These are phyloP conservation scores for Lepidurus packardi DNA, from an alignment of 1,140 invertebrate genomes.

Conservation along the genomic window DNA sequence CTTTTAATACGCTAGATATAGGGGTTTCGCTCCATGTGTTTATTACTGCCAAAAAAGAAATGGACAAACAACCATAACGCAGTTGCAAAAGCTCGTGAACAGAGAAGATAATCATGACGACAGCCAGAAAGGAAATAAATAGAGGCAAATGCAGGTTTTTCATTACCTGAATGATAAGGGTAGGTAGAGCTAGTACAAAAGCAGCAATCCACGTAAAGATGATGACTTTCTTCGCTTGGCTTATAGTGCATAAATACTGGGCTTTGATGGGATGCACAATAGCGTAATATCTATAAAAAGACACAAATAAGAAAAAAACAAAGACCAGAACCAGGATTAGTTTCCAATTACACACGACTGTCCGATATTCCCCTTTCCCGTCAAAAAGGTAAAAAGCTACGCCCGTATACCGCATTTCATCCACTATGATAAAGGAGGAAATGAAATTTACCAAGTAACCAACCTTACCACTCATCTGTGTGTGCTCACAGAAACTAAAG, in stretches of 20 bases:
- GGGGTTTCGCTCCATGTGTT: too few species aligned
- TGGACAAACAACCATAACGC: neutral
- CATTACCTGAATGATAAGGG: slow-evolving; percentile 54
- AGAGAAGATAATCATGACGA: neutral
- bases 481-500: too few species aligned
- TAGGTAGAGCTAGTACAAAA: slow-evolving; percentile 55
- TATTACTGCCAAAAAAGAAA: too few species aligned
- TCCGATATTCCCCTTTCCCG: neutral
- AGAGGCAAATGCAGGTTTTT: neutral
- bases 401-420: neutral
- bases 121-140: neutral
- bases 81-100: neutral
- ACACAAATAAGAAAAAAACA: slow-evolving; percentile 26
- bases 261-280: slow-evolving; percentile 70
- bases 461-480: too few species aligned
- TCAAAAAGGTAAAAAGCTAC: neutral
- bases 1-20: too few species aligned
- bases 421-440: neutral
- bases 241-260: slow-evolving; percentile 63
- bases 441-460: neutral
- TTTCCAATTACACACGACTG: neutral
- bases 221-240: slow-evolving; percentile 60
- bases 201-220: slow-evolving; percentile 58
- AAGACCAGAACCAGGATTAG: slow-evolving; percentile 11
- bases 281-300: slow-evolving; percentile 61